These are phyloP conservation scores for Eulemur coronatus DNA, from an alignment of 2,797 vertebrate genomes.

Conservation along the genomic window DNA sequence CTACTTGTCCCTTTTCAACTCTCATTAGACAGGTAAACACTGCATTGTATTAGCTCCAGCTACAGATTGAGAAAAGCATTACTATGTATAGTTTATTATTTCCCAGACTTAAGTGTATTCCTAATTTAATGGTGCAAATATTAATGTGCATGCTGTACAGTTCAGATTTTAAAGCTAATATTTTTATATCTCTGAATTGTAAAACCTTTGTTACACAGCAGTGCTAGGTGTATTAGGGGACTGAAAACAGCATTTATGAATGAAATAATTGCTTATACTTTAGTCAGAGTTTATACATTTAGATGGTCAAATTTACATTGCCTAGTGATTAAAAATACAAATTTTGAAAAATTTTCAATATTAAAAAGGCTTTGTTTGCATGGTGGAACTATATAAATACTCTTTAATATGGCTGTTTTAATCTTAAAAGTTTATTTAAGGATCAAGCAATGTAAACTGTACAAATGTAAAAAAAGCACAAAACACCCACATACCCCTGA, in stretches of 20 bases:
- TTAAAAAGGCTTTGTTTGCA: conserved; percentile 86
- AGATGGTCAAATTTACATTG: conserved; percentile 78
- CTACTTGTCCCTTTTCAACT: conserved; percentile 68
- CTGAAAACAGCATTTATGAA: conserved; percentile 82
- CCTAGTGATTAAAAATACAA: conserved; percentile 82
- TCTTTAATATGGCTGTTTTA: conserved; percentile 85
- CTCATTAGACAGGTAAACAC: conserved; percentile 78
- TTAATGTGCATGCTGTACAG: conserved; percentile 97
- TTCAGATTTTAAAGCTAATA: conserved; percentile 94
- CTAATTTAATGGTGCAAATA: conserved; percentile 96
- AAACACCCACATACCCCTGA: conserved; percentile 75
- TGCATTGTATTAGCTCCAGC: conserved; percentile 84
- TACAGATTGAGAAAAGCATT: conserved; percentile 75
- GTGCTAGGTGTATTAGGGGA: conserved; percentile 82
- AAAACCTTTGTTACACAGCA: conserved; percentile 87
- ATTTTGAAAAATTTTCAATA: conserved; percentile 74
- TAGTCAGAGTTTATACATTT: conserved; percentile 85
- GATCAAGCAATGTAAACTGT: conserved; percentile 92
- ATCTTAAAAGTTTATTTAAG: conserved; percentile 91
- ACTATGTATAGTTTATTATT: conserved; percentile 95
- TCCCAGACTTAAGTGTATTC: conserved; percentile 90
- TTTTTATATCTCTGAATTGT: conserved; percentile 95
- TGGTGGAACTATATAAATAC: conserved; percentile 87
- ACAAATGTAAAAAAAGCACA: conserved; percentile 90
- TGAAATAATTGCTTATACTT: conserved; percentile 84